Evolutionary conservation across 2,113 vertebrate genomes (phyloP).

Genomic region (Ailuropoda melanoleuca): DNA sequence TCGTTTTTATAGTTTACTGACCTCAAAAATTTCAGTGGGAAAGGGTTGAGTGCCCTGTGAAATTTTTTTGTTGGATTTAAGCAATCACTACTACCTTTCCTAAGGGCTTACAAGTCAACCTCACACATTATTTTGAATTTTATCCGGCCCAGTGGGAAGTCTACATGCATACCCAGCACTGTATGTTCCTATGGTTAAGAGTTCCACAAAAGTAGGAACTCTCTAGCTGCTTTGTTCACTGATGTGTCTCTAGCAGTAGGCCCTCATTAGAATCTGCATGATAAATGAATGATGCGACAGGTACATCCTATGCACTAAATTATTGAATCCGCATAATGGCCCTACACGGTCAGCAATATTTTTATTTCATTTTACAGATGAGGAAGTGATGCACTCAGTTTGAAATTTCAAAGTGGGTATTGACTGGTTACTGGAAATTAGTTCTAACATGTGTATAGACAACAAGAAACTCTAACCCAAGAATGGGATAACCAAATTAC

Average conservation of each 20-base stretch:
- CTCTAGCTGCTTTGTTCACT: not conserved
- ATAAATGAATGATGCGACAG: not conserved
- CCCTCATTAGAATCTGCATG: not conserved
- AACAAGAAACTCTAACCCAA: not conserved
- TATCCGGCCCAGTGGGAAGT: not conserved
- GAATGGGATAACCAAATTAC: not conserved
- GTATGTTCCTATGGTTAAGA: not conserved
- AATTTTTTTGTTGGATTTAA: not conserved
- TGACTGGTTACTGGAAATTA: not conserved
- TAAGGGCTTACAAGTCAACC: not conserved
- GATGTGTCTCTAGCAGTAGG: not conserved
- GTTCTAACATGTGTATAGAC: not conserved
- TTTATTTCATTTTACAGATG: not conserved
- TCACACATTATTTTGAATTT: not conserved
- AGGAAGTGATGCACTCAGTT: not conserved
- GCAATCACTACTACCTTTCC: not conserved
- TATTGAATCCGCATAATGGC: not conserved
- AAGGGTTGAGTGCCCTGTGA: not conserved
- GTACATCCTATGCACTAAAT: not conserved
- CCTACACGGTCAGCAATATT: not conserved
- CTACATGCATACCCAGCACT: not conserved
- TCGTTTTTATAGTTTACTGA: constrained; percentile 19
- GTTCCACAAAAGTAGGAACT: not conserved
- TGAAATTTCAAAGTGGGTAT: not conserved
- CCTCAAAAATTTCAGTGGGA: not conserved